Evolutionary conservation across 2,113 vertebrate genomes (phyloP).

Genomic region (Psophia crepitans): DNA sequence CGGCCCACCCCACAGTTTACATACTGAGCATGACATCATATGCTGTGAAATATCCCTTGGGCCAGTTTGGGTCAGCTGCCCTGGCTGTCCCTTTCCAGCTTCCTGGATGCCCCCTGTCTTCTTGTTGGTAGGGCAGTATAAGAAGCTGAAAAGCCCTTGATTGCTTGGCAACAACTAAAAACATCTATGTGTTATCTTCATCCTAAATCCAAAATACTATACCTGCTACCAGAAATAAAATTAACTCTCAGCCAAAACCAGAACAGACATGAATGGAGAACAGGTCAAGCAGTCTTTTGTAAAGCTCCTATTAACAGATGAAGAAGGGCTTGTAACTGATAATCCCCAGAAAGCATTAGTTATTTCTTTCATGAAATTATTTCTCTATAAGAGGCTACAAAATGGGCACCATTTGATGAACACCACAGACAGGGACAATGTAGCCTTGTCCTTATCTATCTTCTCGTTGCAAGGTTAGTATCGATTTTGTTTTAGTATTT

Average conservation of each 20-base stretch:
- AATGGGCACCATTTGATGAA: background rate
- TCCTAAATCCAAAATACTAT: too few species aligned
- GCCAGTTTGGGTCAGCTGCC: too few species aligned
- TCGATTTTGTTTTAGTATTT: background rate
- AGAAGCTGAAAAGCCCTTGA: too few species aligned
- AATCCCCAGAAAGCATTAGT: background rate
- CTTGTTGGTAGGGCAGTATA: too few species aligned
- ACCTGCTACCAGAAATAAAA: too few species aligned
- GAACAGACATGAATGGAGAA: background rate
- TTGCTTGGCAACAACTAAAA: too few species aligned
- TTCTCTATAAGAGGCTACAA: background rate
- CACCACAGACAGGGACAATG: background rate
- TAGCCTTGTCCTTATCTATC: background rate
- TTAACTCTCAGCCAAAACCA: background rate
- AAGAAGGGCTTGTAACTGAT: background rate
- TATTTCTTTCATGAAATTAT: background rate
- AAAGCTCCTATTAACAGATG: background rate
- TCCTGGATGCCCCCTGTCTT: too few species aligned
- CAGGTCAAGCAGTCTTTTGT: background rate
- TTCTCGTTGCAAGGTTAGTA: conserved; percentile 18
- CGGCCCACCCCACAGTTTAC: too few species aligned
- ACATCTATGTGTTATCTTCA: too few species aligned
- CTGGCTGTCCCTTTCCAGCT: too few species aligned
- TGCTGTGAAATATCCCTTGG: too few species aligned
- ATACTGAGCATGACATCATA: too few species aligned